A percentile compares a stretch with the other conserved stretches of the same genome.
Conservation (phyloP, 1,140 invertebrate species). For the Neodiprion pinetum region DNA sequence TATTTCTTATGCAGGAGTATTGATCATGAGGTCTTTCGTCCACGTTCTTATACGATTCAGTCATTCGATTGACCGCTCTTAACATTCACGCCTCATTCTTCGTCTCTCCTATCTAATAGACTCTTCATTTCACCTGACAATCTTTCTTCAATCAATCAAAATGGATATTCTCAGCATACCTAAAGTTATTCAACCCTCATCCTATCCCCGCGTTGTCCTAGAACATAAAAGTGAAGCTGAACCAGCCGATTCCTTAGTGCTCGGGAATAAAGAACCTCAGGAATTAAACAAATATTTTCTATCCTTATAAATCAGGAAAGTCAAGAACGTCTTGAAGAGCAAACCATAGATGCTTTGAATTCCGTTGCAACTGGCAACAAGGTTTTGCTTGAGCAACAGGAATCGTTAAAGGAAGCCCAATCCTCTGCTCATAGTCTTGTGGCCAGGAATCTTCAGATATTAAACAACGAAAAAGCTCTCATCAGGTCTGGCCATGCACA, state of each 20-base stretch:
- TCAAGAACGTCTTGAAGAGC: constrained; percentile 63
- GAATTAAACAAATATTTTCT: neutral
- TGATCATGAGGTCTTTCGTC: neutral
- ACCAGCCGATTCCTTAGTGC: neutral
- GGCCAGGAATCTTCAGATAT: constrained; percentile 64
- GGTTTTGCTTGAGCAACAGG: constrained; percentile 64
- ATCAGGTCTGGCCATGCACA: constrained; percentile 67
- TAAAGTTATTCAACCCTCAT: neutral
- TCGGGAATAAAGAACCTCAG: neutral
- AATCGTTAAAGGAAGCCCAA: constrained; percentile 63
- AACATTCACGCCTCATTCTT: too few species aligned
- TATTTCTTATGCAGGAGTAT: constrained; percentile 8
- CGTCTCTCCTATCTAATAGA: too few species aligned
- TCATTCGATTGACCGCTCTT: too few species aligned
- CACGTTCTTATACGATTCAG: neutral
- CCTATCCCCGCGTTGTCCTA: neutral
- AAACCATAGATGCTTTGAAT: constrained; percentile 62
- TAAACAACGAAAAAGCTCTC: constrained; percentile 68
- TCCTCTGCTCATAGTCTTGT: constrained; percentile 60
- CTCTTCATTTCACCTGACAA: neutral
- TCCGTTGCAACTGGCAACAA: constrained; percentile 63
- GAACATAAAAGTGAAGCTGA: neutral
- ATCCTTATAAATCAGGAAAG: constrained; percentile 54
- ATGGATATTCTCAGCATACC: too few species aligned
- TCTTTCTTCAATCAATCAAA: neutral